These are phyloP conservation scores for Amphipoea oculea DNA, from an alignment of 2,888 invertebrate species.

Conservation along the genomic window DNA sequence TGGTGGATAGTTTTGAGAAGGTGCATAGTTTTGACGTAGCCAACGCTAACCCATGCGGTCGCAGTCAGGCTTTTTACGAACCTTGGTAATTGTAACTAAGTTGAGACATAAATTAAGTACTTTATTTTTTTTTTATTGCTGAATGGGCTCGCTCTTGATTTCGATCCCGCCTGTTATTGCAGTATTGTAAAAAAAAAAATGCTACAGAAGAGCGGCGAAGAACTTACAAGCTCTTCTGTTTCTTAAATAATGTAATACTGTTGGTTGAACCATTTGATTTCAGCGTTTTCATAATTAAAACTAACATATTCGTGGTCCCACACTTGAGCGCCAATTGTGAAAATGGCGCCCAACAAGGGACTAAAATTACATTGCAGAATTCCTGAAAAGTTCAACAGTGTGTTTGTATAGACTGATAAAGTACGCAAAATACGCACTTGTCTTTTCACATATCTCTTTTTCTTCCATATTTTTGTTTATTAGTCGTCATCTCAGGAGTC, in stretches of 20 bases:
- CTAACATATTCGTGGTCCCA: background rate
- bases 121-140: background rate
- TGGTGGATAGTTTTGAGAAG: background rate
- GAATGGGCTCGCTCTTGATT: too few relatives aligned
- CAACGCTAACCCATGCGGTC: too few relatives aligned
- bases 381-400: background rate
- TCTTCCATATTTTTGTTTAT: background rate
- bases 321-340: slow-evolving; percentile 11
- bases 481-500: background rate
- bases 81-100: background rate
- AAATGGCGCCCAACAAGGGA: slow-evolving; percentile 25
- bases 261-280: background rate
- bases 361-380: background rate
- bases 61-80: background rate
- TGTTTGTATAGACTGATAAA: background rate
- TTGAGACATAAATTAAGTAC: background rate
- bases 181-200: background rate
- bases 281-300: background rate
- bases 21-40: background rate
- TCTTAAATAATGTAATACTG: background rate
- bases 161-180: background rate
- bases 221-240: background rate
- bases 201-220: background rate
- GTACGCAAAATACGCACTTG: background rate
- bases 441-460: background rate